Evolutionary conservation across 2,113 vertebrate genomes (phyloP).

Genomic region (Pachycephala philippinensis): DNA sequence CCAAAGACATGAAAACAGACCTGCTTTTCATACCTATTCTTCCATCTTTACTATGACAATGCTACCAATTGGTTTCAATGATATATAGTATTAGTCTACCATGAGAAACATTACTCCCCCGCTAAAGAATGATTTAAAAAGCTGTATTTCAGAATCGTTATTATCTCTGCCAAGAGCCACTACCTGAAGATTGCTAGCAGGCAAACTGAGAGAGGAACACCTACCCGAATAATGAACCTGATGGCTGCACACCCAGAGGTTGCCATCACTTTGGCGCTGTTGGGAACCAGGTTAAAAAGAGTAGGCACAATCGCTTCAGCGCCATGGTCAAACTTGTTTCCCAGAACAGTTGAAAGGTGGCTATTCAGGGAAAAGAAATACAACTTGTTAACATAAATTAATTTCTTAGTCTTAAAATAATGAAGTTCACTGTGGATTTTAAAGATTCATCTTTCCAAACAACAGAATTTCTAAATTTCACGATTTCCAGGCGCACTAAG

Average conservation of each 20-base stretch:
- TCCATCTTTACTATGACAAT: background rate
- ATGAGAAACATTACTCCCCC: background rate
- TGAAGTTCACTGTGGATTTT: background rate
- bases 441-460: background rate
- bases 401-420: background rate
- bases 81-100: background rate
- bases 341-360: slow-evolving; percentile 89
- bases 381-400: background rate
- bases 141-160: background rate
- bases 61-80: background rate
- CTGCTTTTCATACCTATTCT: background rate
- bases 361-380: slow-evolving; percentile 63
- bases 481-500: background rate
- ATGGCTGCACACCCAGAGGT: slow-evolving; percentile 92
- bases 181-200: background rate
- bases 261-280: slow-evolving; percentile 97
- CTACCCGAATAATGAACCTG: slow-evolving; percentile 92
- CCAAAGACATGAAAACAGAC: background rate
- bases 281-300: slow-evolving; percentile 96
- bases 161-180: background rate
- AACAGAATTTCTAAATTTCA: background rate
- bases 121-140: background rate
- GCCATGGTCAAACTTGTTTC: slow-evolving; percentile 96
- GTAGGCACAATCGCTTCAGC: slow-evolving; percentile 95
- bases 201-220: background rate